Evolutionary conservation across 2,113 vertebrate species (phyloP).

Genomic region (Mastomys coucha): DNA sequence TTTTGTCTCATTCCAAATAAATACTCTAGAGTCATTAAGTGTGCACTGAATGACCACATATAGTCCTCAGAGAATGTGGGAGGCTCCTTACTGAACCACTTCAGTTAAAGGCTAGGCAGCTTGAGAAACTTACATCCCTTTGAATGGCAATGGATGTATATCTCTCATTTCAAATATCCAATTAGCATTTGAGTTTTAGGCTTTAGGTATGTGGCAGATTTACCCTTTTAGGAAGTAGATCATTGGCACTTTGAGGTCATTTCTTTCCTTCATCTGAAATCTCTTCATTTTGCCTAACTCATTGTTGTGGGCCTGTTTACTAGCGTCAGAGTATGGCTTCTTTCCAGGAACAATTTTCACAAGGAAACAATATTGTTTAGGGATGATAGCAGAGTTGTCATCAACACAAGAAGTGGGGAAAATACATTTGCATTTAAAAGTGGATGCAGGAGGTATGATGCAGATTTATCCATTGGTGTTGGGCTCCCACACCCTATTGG

Average conservation of each 20-base stretch:
- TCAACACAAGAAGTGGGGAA: background rate
- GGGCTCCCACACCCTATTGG: too few species aligned
- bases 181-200: background rate
- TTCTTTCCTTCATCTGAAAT: background rate
- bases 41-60: background rate
- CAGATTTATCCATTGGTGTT: background rate
- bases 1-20: background rate
- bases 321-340: background rate
- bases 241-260: background rate
- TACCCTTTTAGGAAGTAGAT: background rate
- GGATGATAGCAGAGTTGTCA: background rate
- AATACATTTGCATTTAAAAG: conserved; percentile 50
- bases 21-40: background rate
- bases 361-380: conserved; percentile 40
- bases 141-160: background rate
- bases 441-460: background rate
- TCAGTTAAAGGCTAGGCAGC: background rate
- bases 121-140: background rate
- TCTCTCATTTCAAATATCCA: background rate
- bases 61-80: background rate
- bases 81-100: background rate
- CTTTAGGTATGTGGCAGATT: background rate
- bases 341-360: conserved; percentile 15
- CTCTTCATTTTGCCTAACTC: background rate
- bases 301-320: conserved; percentile 7